Evolutionary conservation across 2,888 invertebrate genomes (phyloP), one percentile per base, ranked within the genome.

Genomic region (Myopa tessellatipennis): DNA sequence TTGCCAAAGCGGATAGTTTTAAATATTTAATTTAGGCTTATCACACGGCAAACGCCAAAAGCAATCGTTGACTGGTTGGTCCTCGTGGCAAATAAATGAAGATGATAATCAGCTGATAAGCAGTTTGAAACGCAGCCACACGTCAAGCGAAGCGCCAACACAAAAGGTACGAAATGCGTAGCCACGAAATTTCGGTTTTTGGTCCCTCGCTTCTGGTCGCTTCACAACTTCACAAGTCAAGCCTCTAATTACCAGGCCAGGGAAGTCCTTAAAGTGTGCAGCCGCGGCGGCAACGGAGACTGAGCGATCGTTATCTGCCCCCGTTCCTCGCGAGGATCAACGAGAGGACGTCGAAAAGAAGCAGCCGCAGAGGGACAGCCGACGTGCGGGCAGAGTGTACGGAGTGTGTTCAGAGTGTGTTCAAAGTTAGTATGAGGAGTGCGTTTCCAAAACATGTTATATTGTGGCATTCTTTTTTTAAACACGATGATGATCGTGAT

Each of bases 121-220:
- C 80, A 81, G 81, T 85, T 85, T 85, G 83, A 84, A 83, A 83
- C 84, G 82, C 84, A 87, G 84, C 83, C 87, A 88, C 85, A 87
- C 87, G 87, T 88, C 88, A 87, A 83, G 80, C 83, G 83, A 84
- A 87, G 88, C 88, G 88, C 88, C 87, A 87, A 75, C 69, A 26
- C 45, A 68, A 45, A 10, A 45, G 45, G 58, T 60, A 69, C 75
- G 60, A 58, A 75, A 60, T 69, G 60, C 60, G 60, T 69, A 45
- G 69, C 68, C 34, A 75, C 75, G 67, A 68, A 58, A 18, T 16
- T n/a, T 58, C 60, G 45, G 45, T 18, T 61, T 50, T 34, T 36
- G 52, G 50, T n/a, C 26, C 40, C n/a, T 18, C 18, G 58, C 58
- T 18, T 58, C 58, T 26, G 26, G 26, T 34, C 61, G 1, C 61